Evolutionary conservation across 2,113 vertebrate species (phyloP), one percentile per base, ranked within the genome.

Genomic region (Lanius collurio): DNA sequence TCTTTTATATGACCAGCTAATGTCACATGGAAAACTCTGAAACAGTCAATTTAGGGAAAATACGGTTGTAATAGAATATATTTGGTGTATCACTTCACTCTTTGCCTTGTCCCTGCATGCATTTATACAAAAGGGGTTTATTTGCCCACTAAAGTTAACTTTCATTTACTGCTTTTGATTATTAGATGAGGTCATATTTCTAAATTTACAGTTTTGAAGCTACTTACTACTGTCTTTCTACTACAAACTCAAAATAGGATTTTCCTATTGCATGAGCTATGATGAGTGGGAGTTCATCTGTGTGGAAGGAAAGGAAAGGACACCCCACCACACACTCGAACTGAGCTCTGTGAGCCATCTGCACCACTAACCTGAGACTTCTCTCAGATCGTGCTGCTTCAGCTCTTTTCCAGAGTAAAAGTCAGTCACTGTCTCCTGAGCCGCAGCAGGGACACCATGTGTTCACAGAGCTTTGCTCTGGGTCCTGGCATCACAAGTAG

Each of bases 321-420:
- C 21, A 41, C 6, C 31, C 27, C 6, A 2, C 23, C 31, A 33
- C 2, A 8, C 26, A 14, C 14, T 53, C 3, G 0, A 24, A 10
- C 31, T 41, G 35, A 26, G 14, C 20, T 74, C 23, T 2, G 0
- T 10, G 23, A 73, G 53, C 53, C 42, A 28, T 26, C 20, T 15
- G 63, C 10, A 77, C 20, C 49, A 50, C 39, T 26, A 67, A 15
- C 33, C 35, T 78, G 30, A 60, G 52, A 24, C 10, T 77, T 59
- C 19, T 33, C 75, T 82, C 83, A 82, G 28, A 69, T 75, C 5
- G 4, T 15, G 5, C 12, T 63, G 11, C 62, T 83, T 83, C 59
- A 75, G 22, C 10, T 78, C 59, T 84, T 57, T 65, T 46, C 35
- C 28, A 50, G 28, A 64, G 17, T 44, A 39, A 23, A 86, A 60